These are phyloP conservation scores for Eufriesea mexicana DNA, from an alignment of 1,140 invertebrate species.

Conservation along the genomic window DNA sequence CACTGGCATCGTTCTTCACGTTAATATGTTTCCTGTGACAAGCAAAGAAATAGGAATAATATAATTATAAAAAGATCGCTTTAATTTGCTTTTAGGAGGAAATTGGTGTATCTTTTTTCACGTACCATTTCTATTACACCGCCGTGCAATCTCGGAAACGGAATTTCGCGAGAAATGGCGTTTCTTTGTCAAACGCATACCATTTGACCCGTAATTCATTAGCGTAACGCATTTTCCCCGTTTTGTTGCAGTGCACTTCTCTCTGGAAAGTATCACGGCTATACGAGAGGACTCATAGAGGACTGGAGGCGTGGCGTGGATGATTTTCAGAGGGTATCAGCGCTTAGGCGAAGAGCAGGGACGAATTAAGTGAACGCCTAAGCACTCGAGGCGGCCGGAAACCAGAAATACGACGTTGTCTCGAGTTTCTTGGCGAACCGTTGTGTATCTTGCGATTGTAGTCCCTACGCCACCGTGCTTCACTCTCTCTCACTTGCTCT, in stretches of 20 bases:
- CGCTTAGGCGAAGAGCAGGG: neutral
- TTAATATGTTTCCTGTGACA: no score
- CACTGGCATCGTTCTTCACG: no score
- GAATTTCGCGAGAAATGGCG: no score
- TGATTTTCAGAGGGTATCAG: slow-evolving; percentile 15
- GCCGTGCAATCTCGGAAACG: no score
- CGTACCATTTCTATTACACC: no score
- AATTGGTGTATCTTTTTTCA: no score
- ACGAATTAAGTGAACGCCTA: slow-evolving; percentile 48
- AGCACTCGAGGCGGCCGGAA: neutral
- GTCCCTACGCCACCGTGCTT: neutral
- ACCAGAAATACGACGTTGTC: slow-evolving; percentile 16
- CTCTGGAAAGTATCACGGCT: neutral
- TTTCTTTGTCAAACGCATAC: neutral
- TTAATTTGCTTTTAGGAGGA: no score
- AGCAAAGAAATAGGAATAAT: no score
- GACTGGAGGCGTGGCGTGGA: neutral
- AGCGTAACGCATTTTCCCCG: neutral
- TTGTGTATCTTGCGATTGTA: slow-evolving; percentile 33
- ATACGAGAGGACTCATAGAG: no score
- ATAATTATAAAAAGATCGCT: no score
- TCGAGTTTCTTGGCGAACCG: slow-evolving; percentile 13
- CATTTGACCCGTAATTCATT: neutral
- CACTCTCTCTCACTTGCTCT: neutral
- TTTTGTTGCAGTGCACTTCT: neutral